Conservation (phyloP, 2,888 invertebrate species). For the Scaptodrosophila latifasciaeformis region DNA sequence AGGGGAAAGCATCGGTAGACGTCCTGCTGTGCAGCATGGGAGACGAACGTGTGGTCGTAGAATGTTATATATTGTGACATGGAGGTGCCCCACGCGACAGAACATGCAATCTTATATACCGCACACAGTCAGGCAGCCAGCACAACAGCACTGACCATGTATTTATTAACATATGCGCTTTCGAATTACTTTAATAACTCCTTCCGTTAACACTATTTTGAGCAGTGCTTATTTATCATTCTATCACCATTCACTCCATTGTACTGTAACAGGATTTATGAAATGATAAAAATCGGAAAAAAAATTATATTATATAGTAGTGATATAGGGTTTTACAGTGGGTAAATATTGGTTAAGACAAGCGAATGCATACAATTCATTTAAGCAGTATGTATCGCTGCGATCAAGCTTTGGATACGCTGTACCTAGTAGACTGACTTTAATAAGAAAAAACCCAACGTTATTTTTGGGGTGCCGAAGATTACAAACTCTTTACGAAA, state of each 20-base stretch:
- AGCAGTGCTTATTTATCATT: slow-evolving; percentile 68
- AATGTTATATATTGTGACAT: slow-evolving; percentile 68
- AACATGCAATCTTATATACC: slow-evolving; percentile 60
- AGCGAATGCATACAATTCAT: no score
- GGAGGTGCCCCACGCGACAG: slow-evolving; percentile 3
- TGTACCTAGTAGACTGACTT: no score
- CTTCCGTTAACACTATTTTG: slow-evolving; percentile 73
- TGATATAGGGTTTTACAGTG: no score
- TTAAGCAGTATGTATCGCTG: no score
- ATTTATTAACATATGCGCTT: slow-evolving; percentile 69
- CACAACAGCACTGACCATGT: slow-evolving; percentile 24
- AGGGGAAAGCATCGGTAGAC: slow-evolving; percentile 42
- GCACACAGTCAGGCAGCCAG: slow-evolving; percentile 4
- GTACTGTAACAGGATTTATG: slow-evolving; percentile 65
- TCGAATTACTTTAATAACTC: slow-evolving; percentile 70
- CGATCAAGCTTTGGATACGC: no score
- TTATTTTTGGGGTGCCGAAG: no score
- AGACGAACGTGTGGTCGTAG: slow-evolving; percentile 74
- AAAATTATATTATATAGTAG: no score
- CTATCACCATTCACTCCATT: slow-evolving; percentile 41
- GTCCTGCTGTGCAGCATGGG: slow-evolving; percentile 74
- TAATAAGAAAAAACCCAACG: no score
- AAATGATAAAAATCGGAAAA: slow-evolving; percentile 67
- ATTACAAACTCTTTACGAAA: no score
- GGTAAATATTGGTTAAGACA: no score